Evolutionary conservation across 2,113 vertebrate species (phyloP), one percentile per base, ranked within the genome.

Genomic region (Brachypodius melanocephalos): DNA sequence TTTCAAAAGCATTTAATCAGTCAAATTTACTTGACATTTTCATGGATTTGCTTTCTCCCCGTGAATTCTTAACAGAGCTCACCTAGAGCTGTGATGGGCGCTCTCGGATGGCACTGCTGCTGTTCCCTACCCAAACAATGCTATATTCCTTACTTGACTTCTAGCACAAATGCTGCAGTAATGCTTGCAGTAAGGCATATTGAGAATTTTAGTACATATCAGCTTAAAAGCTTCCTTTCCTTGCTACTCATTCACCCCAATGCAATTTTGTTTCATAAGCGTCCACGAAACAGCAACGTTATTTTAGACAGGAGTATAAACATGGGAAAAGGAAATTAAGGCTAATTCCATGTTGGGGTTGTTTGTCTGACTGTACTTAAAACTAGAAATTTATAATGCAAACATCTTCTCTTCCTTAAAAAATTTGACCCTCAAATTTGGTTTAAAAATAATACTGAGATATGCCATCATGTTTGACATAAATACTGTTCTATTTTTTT

Each of bases 1-100:
- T 95, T 93, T 91, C 69, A 46, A 68, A 89, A 2, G 28, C 62
- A n/a, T 94, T 94, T 80, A 80, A 86, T 95, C 89, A 71, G 69
- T 38, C 68, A 81, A 92, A 95, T 90, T 88, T 63, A 14, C 65
- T 80, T 61, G 67, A 69, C 34, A 5, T 91, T 80, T 83, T 40
- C 61, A 19, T 57, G 73, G 65, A n/a, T 94, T 85, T 82, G 20
- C 73, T 68, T 61, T 69, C 73, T 68, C 72, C 71, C 74, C 22
- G 16, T 5, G 29, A 32, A 85, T 67, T 26, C 84, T 59, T 77
- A 82, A 5, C 48, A 19, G 61, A 73, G 51, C 43, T 96, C 87
- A 92, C 91, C 93, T 80, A 91, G 34, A 25, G 79, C 75, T 48
- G 40, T 6, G 28, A 59, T 55, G 69, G 88, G 75, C 1, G 1